These are phyloP conservation scores for Paedocypris sp. DNA, from an alignment of 2,113 vertebrate species.

Conservation along the genomic window DNA sequence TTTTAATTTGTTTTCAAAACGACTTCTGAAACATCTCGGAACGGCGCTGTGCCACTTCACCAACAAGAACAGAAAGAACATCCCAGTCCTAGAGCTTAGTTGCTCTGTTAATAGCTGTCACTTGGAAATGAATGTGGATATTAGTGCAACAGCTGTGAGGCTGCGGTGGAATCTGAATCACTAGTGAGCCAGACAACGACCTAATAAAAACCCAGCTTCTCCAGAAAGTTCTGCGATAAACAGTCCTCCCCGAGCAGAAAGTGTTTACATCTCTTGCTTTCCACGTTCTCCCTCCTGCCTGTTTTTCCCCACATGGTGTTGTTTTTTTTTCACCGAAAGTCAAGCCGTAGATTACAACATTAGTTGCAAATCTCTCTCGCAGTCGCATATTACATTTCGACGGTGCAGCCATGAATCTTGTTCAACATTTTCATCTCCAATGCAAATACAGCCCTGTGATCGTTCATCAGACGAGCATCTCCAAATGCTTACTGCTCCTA, in stretches of 20 bases:
- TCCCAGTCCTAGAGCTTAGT: constrained; percentile 32
- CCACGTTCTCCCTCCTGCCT: constrained; percentile 23
- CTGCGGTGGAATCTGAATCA: constrained; percentile 43
- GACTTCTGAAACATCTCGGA: constrained; percentile 44
- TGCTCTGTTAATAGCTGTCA: constrained; percentile 48
- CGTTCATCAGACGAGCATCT: constrained; percentile 62
- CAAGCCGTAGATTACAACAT: constrained; percentile 50
- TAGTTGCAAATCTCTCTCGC: constrained; percentile 46
- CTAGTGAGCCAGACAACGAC: constrained; percentile 37
- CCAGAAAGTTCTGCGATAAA: constrained; percentile 19
- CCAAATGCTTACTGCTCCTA: constrained; percentile 56
- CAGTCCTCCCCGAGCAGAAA: constrained; percentile 10
- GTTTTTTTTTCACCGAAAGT: constrained; percentile 39
- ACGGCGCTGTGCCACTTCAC: constrained; percentile 18
- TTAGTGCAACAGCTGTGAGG: constrained; percentile 52
- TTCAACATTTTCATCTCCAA: constrained; percentile 60
- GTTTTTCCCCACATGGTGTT: too few species aligned
- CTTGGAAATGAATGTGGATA: constrained; percentile 53
- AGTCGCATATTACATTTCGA: constrained; percentile 44
- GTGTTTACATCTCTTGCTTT: constrained; percentile 7
- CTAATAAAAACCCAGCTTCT: constrained; percentile 37
- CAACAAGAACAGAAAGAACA: constrained; percentile 25
- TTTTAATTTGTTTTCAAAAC: too few species aligned
- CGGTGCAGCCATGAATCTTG: constrained; percentile 47
- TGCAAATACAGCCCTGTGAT: constrained; percentile 65